Conservation (phyloP, 2,113 vertebrate species). For the Addax nasomaculatus region DNA sequence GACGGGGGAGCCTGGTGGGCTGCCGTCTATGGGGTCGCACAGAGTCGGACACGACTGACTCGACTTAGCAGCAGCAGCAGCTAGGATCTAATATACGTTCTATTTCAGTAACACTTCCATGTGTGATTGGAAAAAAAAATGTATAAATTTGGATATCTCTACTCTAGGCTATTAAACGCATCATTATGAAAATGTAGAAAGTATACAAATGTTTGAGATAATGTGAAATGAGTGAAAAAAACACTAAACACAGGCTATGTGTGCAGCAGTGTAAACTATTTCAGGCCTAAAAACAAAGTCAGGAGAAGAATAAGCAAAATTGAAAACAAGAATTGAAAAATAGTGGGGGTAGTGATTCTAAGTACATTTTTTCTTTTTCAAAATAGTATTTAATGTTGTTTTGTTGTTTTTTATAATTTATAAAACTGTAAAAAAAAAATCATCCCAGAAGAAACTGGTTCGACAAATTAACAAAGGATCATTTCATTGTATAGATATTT, state of each 20-base stretch:
- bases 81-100: conserved; percentile 9
- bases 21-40: too few relatives aligned
- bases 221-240: conserved; percentile 10
- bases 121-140: conserved; percentile 12
- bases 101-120: conserved; percentile 11
- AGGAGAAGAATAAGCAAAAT: conserved; percentile 32
- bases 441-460: neutral
- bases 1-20: too few relatives aligned
- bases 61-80: too few relatives aligned
- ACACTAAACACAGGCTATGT: neutral
- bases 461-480: neutral
- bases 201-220: conserved; percentile 7
- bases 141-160: conserved; percentile 8
- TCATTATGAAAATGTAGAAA: conserved; percentile 54
- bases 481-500: neutral
- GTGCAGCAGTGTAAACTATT: neutral
- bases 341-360: neutral
- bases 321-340: neutral
- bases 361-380: conserved; percentile 27
- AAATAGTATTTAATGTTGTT: conserved; percentile 9
- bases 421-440: neutral
- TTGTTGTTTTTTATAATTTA: conserved; percentile 18
- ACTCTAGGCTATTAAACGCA: conserved; percentile 17
- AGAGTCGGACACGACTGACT: accelerated
- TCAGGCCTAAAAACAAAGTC: conserved; percentile 33